Evolutionary conservation across 2,888 invertebrate species (phyloP), one percentile per base, ranked within the genome.

Genomic region (Labia minor): DNA sequence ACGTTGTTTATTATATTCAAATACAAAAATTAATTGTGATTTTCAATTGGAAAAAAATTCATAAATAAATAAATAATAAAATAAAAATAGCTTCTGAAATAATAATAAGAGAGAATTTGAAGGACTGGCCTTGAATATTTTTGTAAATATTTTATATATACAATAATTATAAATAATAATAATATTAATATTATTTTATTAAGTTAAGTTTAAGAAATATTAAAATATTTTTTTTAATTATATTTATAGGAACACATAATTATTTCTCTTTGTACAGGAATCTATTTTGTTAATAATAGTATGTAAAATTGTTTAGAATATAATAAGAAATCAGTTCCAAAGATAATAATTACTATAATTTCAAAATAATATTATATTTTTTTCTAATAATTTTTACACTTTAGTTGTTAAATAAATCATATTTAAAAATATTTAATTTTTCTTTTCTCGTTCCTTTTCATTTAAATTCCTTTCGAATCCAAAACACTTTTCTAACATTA

Each of bases 91-190:
- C 49, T 49, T 49, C 3, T 49, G 49, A 4, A 14, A 49, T 26
- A 6, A n/a, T n/a, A n/a, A n/a, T n/a, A 49, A 8, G 49, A n/a
- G 49, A 49, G 49, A 49, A 49, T 49, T 14, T 49, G 49, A 49
- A 49, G 49, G 16, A 49, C 49, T 49, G 49, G 26, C 49, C 49
- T 49, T 49, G 3, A 49, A 49, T 49, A 49, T 49, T 49, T 49
- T 49, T 49, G 49, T 49, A 49, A 49, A 49, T 49, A 49, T 49
- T n/a, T n/a, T 49, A 49, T 49, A 49, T n/a, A n/a, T n/a, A n/a
- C n/a, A n/a, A n/a, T n/a, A 49, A 49, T 26, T 26, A 26, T 6
- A 6, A 26, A 26, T 26, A 26, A 26, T 26, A 26, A 26, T 26
- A 26, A 26, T 26, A 26, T 6, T 26, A 26, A 26, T 26, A 26